Base-by-base conservation (phyloP, 2,797 vertebrate genomes). In the Clamator glandarius region DNA sequence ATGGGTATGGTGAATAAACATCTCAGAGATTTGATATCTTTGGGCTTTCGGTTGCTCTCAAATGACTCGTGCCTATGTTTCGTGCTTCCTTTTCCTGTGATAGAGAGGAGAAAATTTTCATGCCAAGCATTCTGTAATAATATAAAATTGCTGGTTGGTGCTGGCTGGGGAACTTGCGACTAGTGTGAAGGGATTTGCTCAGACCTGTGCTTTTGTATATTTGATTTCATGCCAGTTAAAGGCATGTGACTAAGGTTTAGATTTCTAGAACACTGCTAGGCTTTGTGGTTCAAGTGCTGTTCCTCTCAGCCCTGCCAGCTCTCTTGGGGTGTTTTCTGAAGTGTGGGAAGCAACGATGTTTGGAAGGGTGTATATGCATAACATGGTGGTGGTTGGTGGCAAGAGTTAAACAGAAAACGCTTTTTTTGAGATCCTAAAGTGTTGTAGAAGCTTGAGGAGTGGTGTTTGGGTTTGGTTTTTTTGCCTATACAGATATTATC, bases 291-390 rank as follows among this genome's bases (percentile, higher is more conserved):
- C 19, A 39, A 52, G 23, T 31, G 23, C 46, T 91, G 36, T 8
- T 81, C 13, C 13, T 59, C 15, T 75, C 6, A 26, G 5, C 2
- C 2, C 21, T 15, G 10, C 3, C 2, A 5, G 9, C 55, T 62
- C 36, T n/a, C 21, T 79, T 36, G 11, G 7, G 15, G 16, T 72
- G 10, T 50, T 54, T 54, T 42, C 39, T 70, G 42, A 75, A 55
- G 21, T 9, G 6, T 2, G 2, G 18, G 33, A 52, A 52, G n/a
- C 11, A 52, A 5, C 24, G 26, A 7, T 33, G 2, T 48, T 63
- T 84, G 52, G 50, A 58, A 74, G 3, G 3, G 4, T 7, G 8
- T n/a, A 1, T 23, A 4, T 23, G 6, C 1, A 1, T 9, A 54
- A 8, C 26, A 33, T 54, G 44, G 3, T 18, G 29, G 39, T 14